A percentile compares a stretch with the other conserved stretches of the same genome.
Evolutionary conservation across 2,113 vertebrate genomes (phyloP).

Genomic region (Neodontobutis hainanensis): DNA sequence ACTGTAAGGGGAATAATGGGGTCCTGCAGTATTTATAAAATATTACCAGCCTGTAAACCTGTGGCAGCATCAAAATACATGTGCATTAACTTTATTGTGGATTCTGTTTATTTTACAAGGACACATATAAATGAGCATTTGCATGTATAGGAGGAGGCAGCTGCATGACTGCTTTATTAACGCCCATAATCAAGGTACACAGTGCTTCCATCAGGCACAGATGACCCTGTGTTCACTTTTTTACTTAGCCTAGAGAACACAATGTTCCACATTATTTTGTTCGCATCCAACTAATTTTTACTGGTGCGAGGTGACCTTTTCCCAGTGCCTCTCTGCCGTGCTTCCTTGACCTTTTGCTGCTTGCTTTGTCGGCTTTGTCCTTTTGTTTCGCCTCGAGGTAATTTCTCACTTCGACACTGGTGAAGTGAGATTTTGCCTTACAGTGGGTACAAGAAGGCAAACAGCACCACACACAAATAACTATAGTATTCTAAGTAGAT

Average conservation of each 20-base stretch:
- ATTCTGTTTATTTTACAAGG: constrained; percentile 12
- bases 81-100: constrained; percentile 3
- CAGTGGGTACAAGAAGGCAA: constrained; percentile 6
- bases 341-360: constrained; percentile 75
- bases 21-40: neutral
- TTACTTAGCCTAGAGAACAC: constrained; percentile 37
- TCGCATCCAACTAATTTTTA: constrained; percentile 53
- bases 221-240: constrained; percentile 16
- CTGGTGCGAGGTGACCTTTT: constrained; percentile 68
- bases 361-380: constrained; percentile 60
- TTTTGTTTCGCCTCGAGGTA: constrained; percentile 65
- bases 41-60: neutral
- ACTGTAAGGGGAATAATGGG: neutral
- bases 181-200: constrained; percentile 9
- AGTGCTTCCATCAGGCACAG: constrained; percentile 29
- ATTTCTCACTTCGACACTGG: constrained; percentile 61
- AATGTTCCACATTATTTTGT: constrained; percentile 46
- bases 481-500: neutral
- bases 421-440: constrained; percentile 71
- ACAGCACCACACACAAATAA: constrained; percentile 5
- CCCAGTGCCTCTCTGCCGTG: constrained; percentile 41
- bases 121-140: neutral
- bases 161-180: constrained; percentile 19
- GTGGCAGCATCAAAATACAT: neutral
- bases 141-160: neutral